Evolutionary conservation across 2,888 invertebrate genomes (phyloP).

Genomic region (Theretra japonica): DNA sequence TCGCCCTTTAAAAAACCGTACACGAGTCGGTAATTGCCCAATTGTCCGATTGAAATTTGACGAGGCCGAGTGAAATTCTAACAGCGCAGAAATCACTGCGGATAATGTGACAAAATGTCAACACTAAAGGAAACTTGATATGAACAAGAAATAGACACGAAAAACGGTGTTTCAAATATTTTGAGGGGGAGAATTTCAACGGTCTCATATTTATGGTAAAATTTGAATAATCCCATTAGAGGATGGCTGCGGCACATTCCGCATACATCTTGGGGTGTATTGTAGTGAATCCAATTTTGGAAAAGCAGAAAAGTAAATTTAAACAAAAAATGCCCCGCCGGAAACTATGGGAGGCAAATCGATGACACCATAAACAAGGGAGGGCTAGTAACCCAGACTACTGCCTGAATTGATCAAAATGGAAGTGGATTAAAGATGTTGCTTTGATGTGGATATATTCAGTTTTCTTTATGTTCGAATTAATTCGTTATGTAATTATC

Average conservation of each 20-base stretch:
- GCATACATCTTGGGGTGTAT: neutral
- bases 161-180: neutral
- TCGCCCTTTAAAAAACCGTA: neutral
- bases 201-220: neutral
- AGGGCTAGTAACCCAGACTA: no score
- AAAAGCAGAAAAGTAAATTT: constrained; percentile 1
- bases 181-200: neutral
- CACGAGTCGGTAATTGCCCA: neutral
- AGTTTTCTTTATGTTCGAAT: no score
- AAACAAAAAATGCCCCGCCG: neutral
- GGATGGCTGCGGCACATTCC: neutral
- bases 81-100: neutral
- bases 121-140: neutral
- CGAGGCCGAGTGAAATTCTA: neutral
- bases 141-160: neutral
- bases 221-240: constrained; percentile 19
- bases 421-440: no score
- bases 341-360: neutral
- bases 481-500: no score
- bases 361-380: no score
- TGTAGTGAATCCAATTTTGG: neutral
- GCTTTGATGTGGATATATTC: no score
- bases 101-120: neutral
- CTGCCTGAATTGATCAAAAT: no score
- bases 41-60: neutral